These are phyloP conservation scores for Myoxocephalus aenaeus DNA, from an alignment of 2,797 vertebrate genomes.

Conservation along the genomic window DNA sequence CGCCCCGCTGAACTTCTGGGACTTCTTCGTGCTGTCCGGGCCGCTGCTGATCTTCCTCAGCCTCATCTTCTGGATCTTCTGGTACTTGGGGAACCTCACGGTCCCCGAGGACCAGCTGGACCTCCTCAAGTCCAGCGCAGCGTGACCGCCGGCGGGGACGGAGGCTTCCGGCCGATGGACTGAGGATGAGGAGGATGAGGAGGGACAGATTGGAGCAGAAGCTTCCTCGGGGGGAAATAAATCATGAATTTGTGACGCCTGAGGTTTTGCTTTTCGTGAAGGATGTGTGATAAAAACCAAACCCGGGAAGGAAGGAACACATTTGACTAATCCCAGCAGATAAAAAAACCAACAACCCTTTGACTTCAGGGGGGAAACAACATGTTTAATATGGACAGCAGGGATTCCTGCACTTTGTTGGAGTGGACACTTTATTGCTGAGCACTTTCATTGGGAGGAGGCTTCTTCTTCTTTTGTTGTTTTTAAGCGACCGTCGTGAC, in stretches of 20 bases:
- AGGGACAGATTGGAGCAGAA: neutral
- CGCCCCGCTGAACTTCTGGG: constrained; percentile 86
- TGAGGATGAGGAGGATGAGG: neutral
- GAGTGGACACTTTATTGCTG: constrained; percentile 25
- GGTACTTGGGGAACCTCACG: constrained; percentile 89
- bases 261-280: constrained; percentile 22
- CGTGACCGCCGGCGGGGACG: neutral
- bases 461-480: neutral
- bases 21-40: constrained; percentile 90
- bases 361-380: constrained; percentile 23
- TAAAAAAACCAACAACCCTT: constrained; percentile 1
- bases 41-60: constrained; percentile 89
- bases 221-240: neutral
- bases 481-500: neutral
- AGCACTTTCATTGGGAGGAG: constrained; percentile 36
- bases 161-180: neutral
- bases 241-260: neutral
- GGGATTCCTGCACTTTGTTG: constrained; percentile 25
- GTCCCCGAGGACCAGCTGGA: constrained; percentile 82
- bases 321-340: constrained; percentile 47
- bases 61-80: constrained; percentile 89
- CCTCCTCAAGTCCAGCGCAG: constrained; percentile 47
- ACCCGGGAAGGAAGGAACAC: constrained; percentile 10
- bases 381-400: neutral
- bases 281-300: constrained; percentile 25